Evolutionary conservation across 2,113 vertebrate species (phyloP).

Genomic region (Neoarius graeffei): DNA sequence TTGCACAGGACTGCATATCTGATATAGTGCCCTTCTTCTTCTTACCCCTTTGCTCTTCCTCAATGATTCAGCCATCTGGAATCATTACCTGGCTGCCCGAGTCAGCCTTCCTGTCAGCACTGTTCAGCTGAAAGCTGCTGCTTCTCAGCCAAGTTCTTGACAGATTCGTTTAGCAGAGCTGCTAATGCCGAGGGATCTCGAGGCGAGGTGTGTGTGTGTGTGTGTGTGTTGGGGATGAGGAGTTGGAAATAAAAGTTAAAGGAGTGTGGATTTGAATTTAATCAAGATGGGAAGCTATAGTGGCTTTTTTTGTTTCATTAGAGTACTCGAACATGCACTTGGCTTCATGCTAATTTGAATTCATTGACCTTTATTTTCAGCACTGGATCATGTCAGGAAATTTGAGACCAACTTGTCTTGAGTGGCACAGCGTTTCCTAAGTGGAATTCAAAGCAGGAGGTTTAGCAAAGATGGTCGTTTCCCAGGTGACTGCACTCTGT

Average conservation of each 20-base stretch:
- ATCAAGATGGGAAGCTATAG: slow-evolving; percentile 15
- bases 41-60: not conserved
- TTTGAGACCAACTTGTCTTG: not conserved
- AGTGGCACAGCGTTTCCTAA: not conserved
- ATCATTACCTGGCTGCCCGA: slow-evolving; percentile 28
- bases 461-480: not conserved
- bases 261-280: not conserved
- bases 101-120: not conserved
- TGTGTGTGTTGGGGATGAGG: not conserved
- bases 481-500: not conserved
- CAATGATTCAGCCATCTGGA: slow-evolving; percentile 38
- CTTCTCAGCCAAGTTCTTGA: slow-evolving; percentile 14
- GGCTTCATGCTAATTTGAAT: slow-evolving; percentile 25
- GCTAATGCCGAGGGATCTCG: not conserved
- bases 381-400: slow-evolving; percentile 10
- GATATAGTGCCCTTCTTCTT: not conserved
- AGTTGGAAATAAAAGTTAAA: not conserved
- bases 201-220: not conserved
- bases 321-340: not conserved
- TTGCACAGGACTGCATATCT: not conserved
- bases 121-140: not conserved
- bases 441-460: not conserved
- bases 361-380: slow-evolving; percentile 23
- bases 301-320: not conserved
- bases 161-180: not conserved